phyloP scores from a whole-genome alignment of 2,113 vertebrate genomes.

The Megaptera novaeangliae region DNA sequence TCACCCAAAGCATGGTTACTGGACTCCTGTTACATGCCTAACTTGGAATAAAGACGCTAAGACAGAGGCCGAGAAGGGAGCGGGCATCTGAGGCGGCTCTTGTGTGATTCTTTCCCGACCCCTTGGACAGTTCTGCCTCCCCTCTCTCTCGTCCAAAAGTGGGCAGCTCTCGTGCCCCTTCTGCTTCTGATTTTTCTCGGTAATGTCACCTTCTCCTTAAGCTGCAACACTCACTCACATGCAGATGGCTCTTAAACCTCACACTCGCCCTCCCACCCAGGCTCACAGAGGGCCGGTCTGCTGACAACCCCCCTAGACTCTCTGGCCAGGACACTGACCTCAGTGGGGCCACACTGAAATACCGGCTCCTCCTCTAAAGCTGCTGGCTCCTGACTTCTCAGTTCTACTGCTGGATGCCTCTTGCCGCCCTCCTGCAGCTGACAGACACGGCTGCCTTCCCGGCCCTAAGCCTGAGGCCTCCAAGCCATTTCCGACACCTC shows the following conservation, averaged over 20 bases:
- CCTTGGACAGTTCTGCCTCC: neutral
- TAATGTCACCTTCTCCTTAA: neutral
- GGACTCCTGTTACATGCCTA: neutral
- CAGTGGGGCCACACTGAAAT: neutral
- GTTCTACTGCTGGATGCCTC: neutral
- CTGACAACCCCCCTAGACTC: neutral
- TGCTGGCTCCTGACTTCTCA: neutral
- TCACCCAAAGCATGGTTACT: neutral
- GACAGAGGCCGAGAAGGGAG: neutral
- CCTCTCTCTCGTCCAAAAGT: neutral
- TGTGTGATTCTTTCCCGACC: neutral
- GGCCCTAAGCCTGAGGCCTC: neutral
- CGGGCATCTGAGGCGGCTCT: neutral
- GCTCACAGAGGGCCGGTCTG: neutral
- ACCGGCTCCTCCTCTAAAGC: neutral
- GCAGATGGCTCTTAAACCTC: neutral
- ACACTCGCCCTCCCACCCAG: no score
- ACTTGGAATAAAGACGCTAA: neutral
- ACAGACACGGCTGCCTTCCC: fast-evolving
- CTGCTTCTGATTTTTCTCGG: neutral
- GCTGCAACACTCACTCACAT: neutral
- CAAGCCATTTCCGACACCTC: neutral
- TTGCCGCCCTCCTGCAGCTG: neutral
- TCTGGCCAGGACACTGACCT: neutral
- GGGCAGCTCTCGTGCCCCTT: neutral